phyloP scores from a whole-genome alignment of 2,888 invertebrate genomes.

The Macrosiphum euphorbiae region DNA sequence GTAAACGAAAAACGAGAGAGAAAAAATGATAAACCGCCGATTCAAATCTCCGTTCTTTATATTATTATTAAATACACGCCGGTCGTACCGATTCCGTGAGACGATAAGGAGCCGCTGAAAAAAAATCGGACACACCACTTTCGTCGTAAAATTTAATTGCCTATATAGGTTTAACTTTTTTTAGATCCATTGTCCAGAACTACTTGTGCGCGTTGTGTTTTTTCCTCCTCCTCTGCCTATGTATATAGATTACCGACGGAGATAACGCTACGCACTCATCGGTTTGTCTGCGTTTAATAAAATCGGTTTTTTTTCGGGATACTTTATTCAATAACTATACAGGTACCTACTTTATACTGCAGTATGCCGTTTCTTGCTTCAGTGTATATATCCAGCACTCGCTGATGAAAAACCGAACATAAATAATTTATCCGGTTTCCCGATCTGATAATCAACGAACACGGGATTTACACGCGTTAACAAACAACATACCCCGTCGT shows the following conservation, averaged over 20 bases:
- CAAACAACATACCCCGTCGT: not conserved
- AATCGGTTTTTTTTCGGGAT: conserved; percentile 49
- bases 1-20: conserved; percentile 44
- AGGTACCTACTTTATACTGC: not conserved
- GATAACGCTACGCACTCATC: conserved; percentile 48
- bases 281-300: conserved; percentile 60
- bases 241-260: conserved; percentile 55
- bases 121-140: conserved; percentile 63
- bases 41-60: conserved; percentile 58
- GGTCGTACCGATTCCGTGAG: conserved; percentile 57
- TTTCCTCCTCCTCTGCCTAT: not conserved
- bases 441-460: conserved; percentile 58
- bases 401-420: conserved; percentile 42
- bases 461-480: conserved; percentile 52
- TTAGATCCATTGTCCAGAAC: conserved; percentile 53
- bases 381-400: not conserved
- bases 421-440: conserved; percentile 59
- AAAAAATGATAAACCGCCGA: conserved; percentile 45
- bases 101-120: conserved; percentile 47
- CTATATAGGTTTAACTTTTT: conserved; percentile 54
- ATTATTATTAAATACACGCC: conserved; percentile 50
- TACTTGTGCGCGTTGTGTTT: conserved; percentile 18
- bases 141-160: conserved; percentile 65
- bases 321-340: conserved; percentile 59
- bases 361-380: conserved; percentile 9